These are phyloP conservation scores for Scolopax mira DNA, from an alignment of 2,113 vertebrate genomes.

Conservation along the genomic window DNA sequence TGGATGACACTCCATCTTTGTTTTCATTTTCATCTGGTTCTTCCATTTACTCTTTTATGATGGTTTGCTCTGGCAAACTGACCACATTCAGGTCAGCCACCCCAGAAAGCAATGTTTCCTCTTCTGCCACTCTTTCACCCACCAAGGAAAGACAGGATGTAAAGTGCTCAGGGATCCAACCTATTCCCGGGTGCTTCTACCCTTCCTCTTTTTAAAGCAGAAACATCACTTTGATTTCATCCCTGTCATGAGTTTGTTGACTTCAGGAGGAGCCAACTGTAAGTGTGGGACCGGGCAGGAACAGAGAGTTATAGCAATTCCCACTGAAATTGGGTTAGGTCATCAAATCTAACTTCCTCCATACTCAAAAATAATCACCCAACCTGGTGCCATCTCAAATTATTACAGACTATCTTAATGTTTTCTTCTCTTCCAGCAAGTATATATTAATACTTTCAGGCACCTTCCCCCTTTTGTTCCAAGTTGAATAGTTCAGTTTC, in stretches of 20 bases:
- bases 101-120: not conserved
- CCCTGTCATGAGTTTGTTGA: accelerated
- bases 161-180: not conserved
- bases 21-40: not conserved
- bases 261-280: not conserved
- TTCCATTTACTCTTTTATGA: not conserved
- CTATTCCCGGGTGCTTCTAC: not conserved
- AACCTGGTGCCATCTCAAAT: not conserved
- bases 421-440: not conserved
- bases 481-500: not conserved
- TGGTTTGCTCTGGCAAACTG: not conserved
- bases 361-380: not conserved
- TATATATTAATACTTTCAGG: not conserved
- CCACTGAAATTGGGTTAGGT: not conserved
- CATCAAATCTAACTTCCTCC: not conserved
- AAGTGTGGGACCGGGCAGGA: not conserved
- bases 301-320: not conserved
- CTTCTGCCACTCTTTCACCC: not conserved
- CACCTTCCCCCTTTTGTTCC: not conserved
- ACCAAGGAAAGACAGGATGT: not conserved
- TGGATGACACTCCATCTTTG: not conserved
- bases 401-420: not conserved
- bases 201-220: not conserved
- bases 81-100: not conserved
- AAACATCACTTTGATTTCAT: not conserved